Conservation (phyloP, 2,888 invertebrate genomes). For the Trichacis sp. region DNA sequence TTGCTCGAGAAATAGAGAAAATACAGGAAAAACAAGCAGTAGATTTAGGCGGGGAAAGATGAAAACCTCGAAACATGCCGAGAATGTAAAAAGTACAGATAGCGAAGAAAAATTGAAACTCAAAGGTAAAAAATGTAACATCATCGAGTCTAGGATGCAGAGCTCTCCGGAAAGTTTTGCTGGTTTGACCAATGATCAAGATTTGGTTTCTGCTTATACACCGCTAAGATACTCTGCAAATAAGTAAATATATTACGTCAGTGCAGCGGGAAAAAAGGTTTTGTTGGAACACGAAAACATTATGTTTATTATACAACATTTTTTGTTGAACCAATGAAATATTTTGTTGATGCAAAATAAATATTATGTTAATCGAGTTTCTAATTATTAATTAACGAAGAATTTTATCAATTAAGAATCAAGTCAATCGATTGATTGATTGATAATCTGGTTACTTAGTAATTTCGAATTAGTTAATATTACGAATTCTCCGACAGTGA, state of each 20-base stretch:
- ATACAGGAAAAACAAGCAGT: background rate
- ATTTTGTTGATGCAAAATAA: no score
- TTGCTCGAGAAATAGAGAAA: background rate
- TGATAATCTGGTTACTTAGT: no score
- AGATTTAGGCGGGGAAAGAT: background rate
- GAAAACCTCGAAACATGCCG: background rate
- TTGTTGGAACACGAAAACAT: no score
- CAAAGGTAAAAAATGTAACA: slow-evolving; percentile 60
- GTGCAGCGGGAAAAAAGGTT: no score
- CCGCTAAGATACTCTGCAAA: slow-evolving; percentile 16
- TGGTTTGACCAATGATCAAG: slow-evolving; percentile 60
- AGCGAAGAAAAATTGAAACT: slow-evolving; percentile 47
- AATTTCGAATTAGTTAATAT: no score
- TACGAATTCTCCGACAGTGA: no score
- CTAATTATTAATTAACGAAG: no score
- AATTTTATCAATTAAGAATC: no score
- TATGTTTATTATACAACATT: no score
- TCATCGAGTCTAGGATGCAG: slow-evolving; percentile 55
- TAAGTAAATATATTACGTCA: background rate
- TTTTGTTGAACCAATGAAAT: no score
- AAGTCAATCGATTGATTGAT: no score
- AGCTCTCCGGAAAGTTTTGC: slow-evolving; percentile 60
- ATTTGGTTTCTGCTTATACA: slow-evolving; percentile 57
- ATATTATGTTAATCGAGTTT: no score
- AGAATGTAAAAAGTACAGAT: background rate